phyloP scores from a whole-genome alignment of 2,797 vertebrate genomes.

The Sphenodon punctatus region DNA sequence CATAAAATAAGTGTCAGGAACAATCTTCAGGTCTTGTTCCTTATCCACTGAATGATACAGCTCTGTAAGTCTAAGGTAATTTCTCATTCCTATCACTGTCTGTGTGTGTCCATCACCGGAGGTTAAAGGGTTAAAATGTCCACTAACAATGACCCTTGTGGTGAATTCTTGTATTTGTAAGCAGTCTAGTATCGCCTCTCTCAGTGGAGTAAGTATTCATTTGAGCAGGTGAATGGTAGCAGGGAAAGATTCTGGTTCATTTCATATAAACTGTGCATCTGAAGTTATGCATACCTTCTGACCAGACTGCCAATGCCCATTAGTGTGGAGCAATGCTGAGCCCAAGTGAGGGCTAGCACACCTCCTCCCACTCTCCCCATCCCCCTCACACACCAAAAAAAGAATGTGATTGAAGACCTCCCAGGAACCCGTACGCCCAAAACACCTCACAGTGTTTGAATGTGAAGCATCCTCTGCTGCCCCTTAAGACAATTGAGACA shows the following conservation, averaged over 20 bases:
- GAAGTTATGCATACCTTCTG: background rate
- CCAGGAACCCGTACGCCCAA: background rate
- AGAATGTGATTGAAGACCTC: background rate
- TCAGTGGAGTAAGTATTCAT: fast-evolving
- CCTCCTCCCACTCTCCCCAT: background rate
- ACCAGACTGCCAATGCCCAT: background rate
- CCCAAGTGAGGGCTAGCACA: background rate
- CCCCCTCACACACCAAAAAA: background rate
- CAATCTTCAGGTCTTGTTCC: constrained; percentile 5
- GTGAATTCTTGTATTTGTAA: fast-evolving
- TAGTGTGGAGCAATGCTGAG: background rate
- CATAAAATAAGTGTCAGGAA: constrained; percentile 55
- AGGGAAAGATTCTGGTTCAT: constrained; percentile 14
- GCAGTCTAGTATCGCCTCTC: too few species aligned
- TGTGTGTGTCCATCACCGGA: fast-evolving
- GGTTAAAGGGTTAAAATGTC: background rate
- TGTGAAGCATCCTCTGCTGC: background rate
- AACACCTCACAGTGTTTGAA: background rate
- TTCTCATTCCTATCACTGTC: fast-evolving
- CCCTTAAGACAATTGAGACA: background rate
- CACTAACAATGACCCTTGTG: fast-evolving
- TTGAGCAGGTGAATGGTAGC: fast-evolving
- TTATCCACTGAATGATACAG: background rate
- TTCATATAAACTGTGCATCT: background rate
- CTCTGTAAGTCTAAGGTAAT: background rate